These are phyloP conservation scores for Akabosia matsudoensis DNA, from an alignment of 1,140 invertebrate species.

Conservation along the genomic window DNA sequence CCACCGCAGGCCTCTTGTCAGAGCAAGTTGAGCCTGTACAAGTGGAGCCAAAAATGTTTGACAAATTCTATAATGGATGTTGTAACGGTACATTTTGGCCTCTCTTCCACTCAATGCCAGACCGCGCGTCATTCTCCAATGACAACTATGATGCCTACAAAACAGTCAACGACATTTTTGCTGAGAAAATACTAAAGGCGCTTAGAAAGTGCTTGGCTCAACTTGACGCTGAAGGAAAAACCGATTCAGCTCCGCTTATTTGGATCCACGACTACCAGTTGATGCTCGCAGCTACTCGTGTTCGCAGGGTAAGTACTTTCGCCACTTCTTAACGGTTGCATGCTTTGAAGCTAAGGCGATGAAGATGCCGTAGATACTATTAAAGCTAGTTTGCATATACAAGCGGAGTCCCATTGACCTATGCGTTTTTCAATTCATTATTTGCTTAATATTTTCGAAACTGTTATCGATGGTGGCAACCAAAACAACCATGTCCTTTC, in stretches of 20 bases:
- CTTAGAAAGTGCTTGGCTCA: slow-evolving; percentile 47
- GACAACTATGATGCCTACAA: slow-evolving; percentile 53
- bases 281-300: slow-evolving; percentile 52
- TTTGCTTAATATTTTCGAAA: too few relatives aligned
- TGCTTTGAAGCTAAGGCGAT: neutral
- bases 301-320: slow-evolving; percentile 48
- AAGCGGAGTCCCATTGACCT: neutral
- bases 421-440: neutral
- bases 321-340: neutral
- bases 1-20: slow-evolving; percentile 52
- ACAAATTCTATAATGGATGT: slow-evolving; percentile 59
- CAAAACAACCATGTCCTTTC: too few relatives aligned
- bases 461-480: too few relatives aligned
- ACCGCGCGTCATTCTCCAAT: slow-evolving; percentile 50
- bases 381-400: too few relatives aligned
- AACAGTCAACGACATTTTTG: slow-evolving; percentile 52
- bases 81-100: slow-evolving; percentile 79
- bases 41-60: slow-evolving; percentile 48
- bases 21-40: slow-evolving; percentile 50
- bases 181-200: slow-evolving; percentile 49
- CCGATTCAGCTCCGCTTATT: slow-evolving; percentile 51
- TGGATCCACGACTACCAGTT: slow-evolving; percentile 57
- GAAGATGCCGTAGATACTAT: too few relatives aligned
- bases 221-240: slow-evolving; percentile 46
- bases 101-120: slow-evolving; percentile 53